phyloP scores from a whole-genome alignment of 2,797 vertebrate species.

The Zalophus californianus region DNA sequence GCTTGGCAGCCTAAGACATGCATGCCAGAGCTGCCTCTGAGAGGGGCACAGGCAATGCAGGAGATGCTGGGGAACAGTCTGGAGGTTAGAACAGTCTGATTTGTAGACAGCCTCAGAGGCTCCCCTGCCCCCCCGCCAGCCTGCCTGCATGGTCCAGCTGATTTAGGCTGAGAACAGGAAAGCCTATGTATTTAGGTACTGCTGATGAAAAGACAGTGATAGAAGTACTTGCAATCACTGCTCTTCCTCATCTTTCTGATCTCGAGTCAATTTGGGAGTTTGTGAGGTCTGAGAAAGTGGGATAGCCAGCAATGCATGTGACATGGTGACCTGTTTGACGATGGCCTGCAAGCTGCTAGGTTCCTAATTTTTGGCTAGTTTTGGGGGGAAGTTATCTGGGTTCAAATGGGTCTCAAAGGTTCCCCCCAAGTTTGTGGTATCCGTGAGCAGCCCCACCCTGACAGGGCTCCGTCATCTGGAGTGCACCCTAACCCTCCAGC shows the following conservation, averaged over 20 bases:
- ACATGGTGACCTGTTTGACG: not conserved
- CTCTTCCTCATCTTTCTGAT: not conserved
- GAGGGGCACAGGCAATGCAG: not conserved
- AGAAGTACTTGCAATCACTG: no score
- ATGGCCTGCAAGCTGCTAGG: not conserved
- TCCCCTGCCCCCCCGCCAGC: rapidly evolving
- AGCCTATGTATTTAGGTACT: not conserved
- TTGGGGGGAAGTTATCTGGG: not conserved
- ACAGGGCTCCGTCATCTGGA: not conserved
- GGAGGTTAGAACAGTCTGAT: not conserved
- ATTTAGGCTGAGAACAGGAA: not conserved
- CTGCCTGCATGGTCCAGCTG: not conserved
- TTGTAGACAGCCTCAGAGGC: not conserved
- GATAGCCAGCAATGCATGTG: not conserved
- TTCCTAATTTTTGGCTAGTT: not conserved
- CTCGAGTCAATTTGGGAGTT: not conserved
- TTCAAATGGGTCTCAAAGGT: not conserved
- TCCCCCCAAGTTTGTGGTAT: not conserved
- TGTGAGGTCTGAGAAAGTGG: not conserved
- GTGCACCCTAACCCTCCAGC: not conserved
- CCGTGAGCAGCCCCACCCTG: not conserved
- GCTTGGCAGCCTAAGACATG: no score
- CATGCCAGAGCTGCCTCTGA: no score
- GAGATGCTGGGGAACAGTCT: not conserved
- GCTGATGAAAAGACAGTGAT: not conserved